Evolutionary conservation across 2,888 invertebrate species (phyloP).

Genomic region (Standfussiana lucernea): DNA sequence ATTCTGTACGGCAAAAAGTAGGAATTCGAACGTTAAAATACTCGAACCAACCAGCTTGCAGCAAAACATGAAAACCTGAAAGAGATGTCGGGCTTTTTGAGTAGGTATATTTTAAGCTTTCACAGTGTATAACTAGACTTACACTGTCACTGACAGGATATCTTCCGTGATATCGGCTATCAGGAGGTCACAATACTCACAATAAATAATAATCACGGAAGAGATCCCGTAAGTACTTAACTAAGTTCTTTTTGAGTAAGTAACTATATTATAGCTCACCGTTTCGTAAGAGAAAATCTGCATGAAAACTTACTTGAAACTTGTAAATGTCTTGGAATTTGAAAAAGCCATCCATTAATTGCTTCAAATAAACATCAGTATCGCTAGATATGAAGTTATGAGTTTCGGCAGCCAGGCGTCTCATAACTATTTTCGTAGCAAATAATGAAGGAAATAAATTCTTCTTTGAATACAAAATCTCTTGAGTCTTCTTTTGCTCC

Average conservation of each 20-base stretch:
- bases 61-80: slow-evolving; percentile 76
- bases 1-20: slow-evolving; percentile 71
- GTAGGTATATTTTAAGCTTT: too few species aligned
- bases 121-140: too few species aligned
- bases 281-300: background rate
- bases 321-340: slow-evolving; percentile 70
- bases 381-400: slow-evolving; percentile 73
- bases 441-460: slow-evolving; percentile 37
- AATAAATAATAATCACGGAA: too few species aligned
- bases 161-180: too few species aligned
- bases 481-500: slow-evolving; percentile 48
- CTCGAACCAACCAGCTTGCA: slow-evolving; percentile 72
- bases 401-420: slow-evolving; percentile 69
- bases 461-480: slow-evolving; percentile 27
- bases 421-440: slow-evolving; percentile 64
- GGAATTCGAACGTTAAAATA: slow-evolving; percentile 73
- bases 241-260: too few species aligned
- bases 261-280: background rate
- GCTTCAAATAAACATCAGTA: slow-evolving; percentile 72
- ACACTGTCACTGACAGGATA: too few species aligned
- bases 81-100: slow-evolving; percentile 22
- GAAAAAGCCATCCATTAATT: slow-evolving; percentile 72
- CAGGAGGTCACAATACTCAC: too few species aligned
- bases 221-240: too few species aligned
- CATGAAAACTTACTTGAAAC: slow-evolving; percentile 71